Conservation (phyloP, 2,888 invertebrate genomes). For the Drosophila pseudotakahashii region DNA sequence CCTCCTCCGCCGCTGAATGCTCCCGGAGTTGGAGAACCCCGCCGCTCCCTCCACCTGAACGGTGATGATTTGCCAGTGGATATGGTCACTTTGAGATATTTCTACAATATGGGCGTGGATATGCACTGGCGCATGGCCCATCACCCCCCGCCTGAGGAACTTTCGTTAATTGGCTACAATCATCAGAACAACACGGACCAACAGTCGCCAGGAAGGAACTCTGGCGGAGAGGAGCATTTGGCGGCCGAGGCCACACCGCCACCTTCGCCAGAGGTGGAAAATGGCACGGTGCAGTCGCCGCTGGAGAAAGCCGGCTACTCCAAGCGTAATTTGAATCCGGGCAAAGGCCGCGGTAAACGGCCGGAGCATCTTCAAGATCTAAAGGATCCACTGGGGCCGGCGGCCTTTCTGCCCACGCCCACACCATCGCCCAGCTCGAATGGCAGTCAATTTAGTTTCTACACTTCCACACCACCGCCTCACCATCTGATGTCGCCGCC, state of each 20-base stretch:
- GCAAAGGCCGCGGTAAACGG: conserved; percentile 43
- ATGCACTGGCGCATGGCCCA: conserved; percentile 45
- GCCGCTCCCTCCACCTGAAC: conserved; percentile 70
- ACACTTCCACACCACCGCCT: conserved; percentile 12
- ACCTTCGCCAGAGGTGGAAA: conserved; percentile 34
- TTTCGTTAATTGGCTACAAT: conserved; percentile 1
- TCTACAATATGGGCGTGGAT: conserved; percentile 89
- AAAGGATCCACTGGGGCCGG: conserved; percentile 27
- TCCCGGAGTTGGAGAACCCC: conserved; percentile 47
- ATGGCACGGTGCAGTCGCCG: not conserved
- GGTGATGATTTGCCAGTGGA: conserved; percentile 84
- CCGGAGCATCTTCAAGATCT: conserved; percentile 51
- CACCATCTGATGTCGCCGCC: conserved; percentile 28
- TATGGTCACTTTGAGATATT: conserved; percentile 87
- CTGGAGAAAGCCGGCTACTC: conserved; percentile 7
- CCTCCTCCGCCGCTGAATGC: conserved; percentile 6
- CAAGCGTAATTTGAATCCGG: conserved; percentile 5
- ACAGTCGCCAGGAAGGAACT: conserved; percentile 7
- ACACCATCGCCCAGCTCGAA: conserved; percentile 57
- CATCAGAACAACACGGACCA: conserved; percentile 53
- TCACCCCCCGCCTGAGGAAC: conserved; percentile 19
- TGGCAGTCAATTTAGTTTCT: conserved; percentile 58
- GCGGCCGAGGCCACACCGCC: conserved; percentile 36
- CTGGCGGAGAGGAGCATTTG: conserved; percentile 10
- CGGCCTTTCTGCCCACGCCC: conserved; percentile 60